Base-by-base conservation (phyloP, 2,888 invertebrate genomes). In the Esperia sulphurella region DNA sequence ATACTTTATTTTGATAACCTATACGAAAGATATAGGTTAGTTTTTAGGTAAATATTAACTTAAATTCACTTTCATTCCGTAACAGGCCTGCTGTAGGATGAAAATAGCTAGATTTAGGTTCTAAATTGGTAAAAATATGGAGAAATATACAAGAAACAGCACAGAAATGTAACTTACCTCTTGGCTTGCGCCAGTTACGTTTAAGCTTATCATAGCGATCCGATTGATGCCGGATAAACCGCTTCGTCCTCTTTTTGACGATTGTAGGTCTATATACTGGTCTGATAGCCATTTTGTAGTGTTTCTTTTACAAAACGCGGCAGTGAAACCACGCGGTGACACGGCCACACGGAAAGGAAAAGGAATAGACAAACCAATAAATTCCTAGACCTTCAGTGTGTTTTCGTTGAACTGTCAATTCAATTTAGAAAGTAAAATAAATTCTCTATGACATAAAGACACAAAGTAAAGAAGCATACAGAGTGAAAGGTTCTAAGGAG, bases 181-280 rank as follows among this genome's bases (percentile, higher is more conserved):
- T 98, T 14, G 99, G 99, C 91, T 98, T 99, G 81, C 99, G 95
- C 99, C 99, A 99, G 93, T 96, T 98, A 65, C 95, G 93, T 93
- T 96, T 97, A 63, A 98, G 92, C 91, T 98, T 98, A 64, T 94
- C 94, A 95, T 98, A 99, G 82, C 99, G 94, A 91, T 99, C 99
- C 75, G 97, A 97, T 88, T 99, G 99, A 90, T 99, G 99, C 62
- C 99, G 95, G 75, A 96, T 98, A 90, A 99, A 99, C 90, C 96
- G 97, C 92, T 98, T 98, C 69, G 97, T 96, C 89, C 98, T 94
- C 92, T 99, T 99, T 92, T 99, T 98, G 63, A 98, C 94, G 83
- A 98, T 97, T 75, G 92, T 94, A 31, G 96, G 96, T 83, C 96
- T 94, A 78, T 95, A 95, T 57, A 96, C 95, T 67, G 97, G 97